Evolutionary conservation across 2,113 vertebrate genomes (phyloP), one percentile per base, ranked within the genome.

Genomic region (Plotosus lineatus): DNA sequence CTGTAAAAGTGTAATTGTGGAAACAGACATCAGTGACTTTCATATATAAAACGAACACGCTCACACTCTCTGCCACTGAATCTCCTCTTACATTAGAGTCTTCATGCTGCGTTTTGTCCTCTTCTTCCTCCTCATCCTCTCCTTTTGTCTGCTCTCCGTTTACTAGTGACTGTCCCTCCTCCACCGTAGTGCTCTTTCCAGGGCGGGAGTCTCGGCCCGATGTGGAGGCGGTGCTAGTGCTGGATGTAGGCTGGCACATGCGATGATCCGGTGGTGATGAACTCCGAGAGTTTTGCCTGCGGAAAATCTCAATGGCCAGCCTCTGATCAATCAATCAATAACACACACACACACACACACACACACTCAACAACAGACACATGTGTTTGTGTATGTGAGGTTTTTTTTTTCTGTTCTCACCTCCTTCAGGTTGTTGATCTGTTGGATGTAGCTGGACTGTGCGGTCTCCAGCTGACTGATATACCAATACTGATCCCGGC

Each of bases 351-450:
- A 90, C 7, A 84, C 88, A 31, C 88, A 48, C 78, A 89, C 80
- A 6, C 26, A 90, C 7, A 84, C 31, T 69, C 88, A 74, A 1
- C 21, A n/a, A 38, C 65, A 73, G 23, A 53, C 46, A 72, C 23
- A 46, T 26, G n/a, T 61, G 51, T 71, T 38, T 31, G 23, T 26
- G 65, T 42, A 19, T 53, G 33, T 75, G 3, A 31, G 7, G 3
- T 14, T 1, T 7, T 42, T 8, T 17, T 23, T 4, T 19, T 6
- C 23, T 28, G 26, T 6, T 14, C 91, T 88, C 90, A 98, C 98
- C 92, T 99, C 97, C 91, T 99, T 98, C 19, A 99, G 95, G 86
- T 98, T 98, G 91, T 98, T 98, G 89, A 98, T 98, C 90, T 99
- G 96, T 81, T 99, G 98, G 77, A 98, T 94, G 51, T 98, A 98